Conservation (phyloP, 2,113 vertebrate species). For the Bothrops jararaca region DNA sequence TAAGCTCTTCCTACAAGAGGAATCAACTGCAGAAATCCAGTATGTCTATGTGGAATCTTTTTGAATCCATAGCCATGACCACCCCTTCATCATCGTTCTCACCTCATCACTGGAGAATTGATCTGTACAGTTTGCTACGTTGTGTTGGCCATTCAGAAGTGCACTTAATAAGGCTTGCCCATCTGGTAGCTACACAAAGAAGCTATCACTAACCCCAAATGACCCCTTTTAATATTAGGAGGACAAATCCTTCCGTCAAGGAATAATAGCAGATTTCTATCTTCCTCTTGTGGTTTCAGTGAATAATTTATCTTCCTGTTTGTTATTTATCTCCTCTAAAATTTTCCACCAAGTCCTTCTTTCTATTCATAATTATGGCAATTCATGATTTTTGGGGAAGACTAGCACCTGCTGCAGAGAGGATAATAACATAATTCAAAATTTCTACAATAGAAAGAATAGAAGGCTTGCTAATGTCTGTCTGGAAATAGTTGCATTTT, state of each 20-base stretch:
- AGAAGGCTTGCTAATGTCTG: conserved; percentile 65
- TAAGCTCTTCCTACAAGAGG: too few species aligned
- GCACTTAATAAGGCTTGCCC: neutral
- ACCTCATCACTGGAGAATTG: too few species aligned
- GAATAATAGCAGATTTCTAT: conserved; percentile 22
- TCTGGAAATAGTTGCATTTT: conserved; percentile 65
- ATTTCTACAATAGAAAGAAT: conserved; percentile 53
- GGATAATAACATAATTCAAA: conserved; percentile 67
- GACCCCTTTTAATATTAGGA: neutral
- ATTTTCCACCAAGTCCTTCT: conserved; percentile 66
- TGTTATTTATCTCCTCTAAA: conserved; percentile 68
- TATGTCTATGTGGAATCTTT: neutral
- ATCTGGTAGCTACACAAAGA: neutral
- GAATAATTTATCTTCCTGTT: conserved; percentile 65
- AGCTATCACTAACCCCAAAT: neutral
- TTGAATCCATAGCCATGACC: neutral
- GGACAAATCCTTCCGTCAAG: conserved; percentile 26
- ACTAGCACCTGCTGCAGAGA: conserved; percentile 61
- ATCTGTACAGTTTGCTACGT: neutral
- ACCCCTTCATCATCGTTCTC: neutral
- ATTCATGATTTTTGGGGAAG: conserved; percentile 62
- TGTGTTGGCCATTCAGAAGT: neutral
- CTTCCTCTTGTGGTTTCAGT: conserved; percentile 49
- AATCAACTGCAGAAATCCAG: neutral
- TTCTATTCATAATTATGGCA: conserved; percentile 67